phyloP scores from a whole-genome alignment of 2,888 invertebrate genomes.

The Nezara viridula region DNA sequence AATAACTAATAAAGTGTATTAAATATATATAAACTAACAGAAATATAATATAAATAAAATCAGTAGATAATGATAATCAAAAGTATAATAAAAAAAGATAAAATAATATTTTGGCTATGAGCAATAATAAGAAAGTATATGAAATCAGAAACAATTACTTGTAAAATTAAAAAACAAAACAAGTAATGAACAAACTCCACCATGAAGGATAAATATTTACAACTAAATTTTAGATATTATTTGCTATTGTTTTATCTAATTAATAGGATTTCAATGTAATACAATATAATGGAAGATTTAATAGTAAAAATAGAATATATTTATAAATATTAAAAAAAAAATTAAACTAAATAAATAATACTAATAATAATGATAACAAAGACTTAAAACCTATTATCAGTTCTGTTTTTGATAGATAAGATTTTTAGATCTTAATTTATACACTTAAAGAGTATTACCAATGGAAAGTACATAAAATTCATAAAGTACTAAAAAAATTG shows the following conservation, averaged over 20 bases:
- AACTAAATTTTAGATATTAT: constrained; percentile 13
- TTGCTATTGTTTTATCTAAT: neutral
- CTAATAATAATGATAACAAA: constrained; percentile 2
- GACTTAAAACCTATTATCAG: constrained; percentile 28
- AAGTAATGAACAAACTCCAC: neutral
- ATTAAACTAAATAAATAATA: neutral
- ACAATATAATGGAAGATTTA: constrained; percentile 27
- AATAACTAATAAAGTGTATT: neutral
- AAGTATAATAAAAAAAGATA: too few species aligned
- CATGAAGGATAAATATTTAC: constrained; percentile 1
- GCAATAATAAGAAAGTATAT: neutral
- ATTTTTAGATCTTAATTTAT: neutral
- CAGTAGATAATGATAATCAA: neutral
- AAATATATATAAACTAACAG: neutral
- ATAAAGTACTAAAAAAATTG: constrained; percentile 9
- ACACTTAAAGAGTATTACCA: neutral
- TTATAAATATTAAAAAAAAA: neutral
- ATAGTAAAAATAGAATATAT: constrained; percentile 8
- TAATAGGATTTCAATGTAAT: constrained; percentile 3
- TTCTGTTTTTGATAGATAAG: neutral
- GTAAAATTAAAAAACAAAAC: neutral
- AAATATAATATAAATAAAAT: neutral
- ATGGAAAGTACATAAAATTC: constrained; percentile 4
- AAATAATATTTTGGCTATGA: neutral
- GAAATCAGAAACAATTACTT: neutral